phyloP scores from a whole-genome alignment of 2,888 invertebrate species.

The Abscondita cerata region DNA sequence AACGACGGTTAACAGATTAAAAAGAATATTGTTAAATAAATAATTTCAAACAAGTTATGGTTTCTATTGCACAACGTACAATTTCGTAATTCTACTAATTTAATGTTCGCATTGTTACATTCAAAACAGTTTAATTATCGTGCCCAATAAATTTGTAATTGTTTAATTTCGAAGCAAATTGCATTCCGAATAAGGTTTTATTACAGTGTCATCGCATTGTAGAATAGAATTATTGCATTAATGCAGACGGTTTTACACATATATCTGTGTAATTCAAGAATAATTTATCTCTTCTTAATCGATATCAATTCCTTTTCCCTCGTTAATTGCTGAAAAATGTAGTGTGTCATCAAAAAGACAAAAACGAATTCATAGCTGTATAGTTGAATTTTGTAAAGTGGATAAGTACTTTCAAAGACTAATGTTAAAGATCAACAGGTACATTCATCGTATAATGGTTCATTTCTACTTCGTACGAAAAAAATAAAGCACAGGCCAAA shows the following conservation, averaged over 20 bases:
- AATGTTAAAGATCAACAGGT: constrained; percentile 9
- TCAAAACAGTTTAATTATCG: not conserved
- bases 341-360: too few species aligned
- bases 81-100: not conserved
- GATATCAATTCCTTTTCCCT: too few species aligned
- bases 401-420: constrained; percentile 1
- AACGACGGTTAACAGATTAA: not conserved
- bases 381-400: not conserved
- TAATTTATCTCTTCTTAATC: too few species aligned
- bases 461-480: too few species aligned
- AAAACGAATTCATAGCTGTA: too few species aligned
- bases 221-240: too few species aligned
- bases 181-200: not conserved
- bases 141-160: constrained; percentile 5
- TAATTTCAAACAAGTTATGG: not conserved
- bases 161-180: not conserved
- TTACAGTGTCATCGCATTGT: too few species aligned
- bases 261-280: too few species aligned
- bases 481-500: too few species aligned
- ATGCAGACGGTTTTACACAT: too few species aligned
- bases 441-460: constrained; percentile 4
- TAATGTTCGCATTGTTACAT: not conserved
- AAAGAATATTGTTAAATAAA: not conserved
- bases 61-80: not conserved
- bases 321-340: too few species aligned